phyloP scores from a whole-genome alignment of 2,797 vertebrate species.

The Chelon auratus region DNA sequence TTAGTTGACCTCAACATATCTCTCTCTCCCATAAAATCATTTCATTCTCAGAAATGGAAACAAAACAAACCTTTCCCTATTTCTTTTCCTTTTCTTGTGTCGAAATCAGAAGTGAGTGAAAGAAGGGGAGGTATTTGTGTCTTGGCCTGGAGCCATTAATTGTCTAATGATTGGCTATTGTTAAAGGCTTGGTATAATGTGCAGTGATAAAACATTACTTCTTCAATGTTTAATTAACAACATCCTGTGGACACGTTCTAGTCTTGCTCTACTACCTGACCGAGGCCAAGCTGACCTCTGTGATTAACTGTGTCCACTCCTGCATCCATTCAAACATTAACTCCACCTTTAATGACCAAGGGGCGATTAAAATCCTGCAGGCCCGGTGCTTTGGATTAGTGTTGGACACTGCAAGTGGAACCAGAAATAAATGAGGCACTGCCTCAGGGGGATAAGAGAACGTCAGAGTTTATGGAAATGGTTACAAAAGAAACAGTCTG shows the following conservation, averaged over 20 bases:
- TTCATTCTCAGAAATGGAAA: no score
- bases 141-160: slow-evolving; percentile 14
- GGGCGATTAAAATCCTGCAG: slow-evolving; percentile 28
- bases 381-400: slow-evolving; percentile 16
- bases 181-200: slow-evolving; percentile 59
- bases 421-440: slow-evolving; percentile 32
- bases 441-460: slow-evolving; percentile 20
- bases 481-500: no score
- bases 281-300: slow-evolving; percentile 53
- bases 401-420: no score
- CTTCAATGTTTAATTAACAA: slow-evolving; percentile 63
- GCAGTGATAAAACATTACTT: slow-evolving; percentile 50
- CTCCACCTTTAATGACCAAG: slow-evolving; percentile 41
- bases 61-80: no score
- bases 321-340: slow-evolving; percentile 72
- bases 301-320: slow-evolving; percentile 47
- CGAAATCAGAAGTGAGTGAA: neutral
- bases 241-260: slow-evolving; percentile 19
- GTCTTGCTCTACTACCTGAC: slow-evolving; percentile 21
- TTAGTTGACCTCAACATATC: no score
- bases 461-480: neutral
- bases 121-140: neutral
- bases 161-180: slow-evolving; percentile 69
- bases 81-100: no score
- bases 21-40: no score